These are phyloP conservation scores for Silurus meridionalis DNA, from an alignment of 2,113 vertebrate species.

Conservation along the genomic window DNA sequence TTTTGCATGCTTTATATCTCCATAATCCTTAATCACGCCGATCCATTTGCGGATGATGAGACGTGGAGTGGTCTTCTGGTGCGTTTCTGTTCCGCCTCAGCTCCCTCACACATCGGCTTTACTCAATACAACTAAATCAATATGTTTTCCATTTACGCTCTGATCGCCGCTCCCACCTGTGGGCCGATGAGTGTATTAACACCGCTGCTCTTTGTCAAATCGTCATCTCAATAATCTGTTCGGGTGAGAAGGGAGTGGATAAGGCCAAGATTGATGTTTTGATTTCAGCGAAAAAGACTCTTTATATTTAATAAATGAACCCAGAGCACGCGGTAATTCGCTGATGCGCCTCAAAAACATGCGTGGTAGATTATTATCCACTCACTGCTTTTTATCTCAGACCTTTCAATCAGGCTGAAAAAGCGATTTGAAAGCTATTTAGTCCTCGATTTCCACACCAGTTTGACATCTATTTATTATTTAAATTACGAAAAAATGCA, in stretches of 20 bases:
- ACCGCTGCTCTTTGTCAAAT: slow-evolving; percentile 22
- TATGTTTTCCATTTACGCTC: slow-evolving; percentile 45
- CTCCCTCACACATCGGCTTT: slow-evolving; percentile 30
- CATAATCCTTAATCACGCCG: slow-evolving; percentile 32
- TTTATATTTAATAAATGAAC: slow-evolving; percentile 29
- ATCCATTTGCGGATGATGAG: slow-evolving; percentile 33
- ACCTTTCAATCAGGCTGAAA: slow-evolving; percentile 7
- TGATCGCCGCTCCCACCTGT: slow-evolving; percentile 29
- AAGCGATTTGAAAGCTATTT: background rate
- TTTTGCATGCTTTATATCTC: slow-evolving; percentile 19
- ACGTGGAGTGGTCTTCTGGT: slow-evolving; percentile 15
- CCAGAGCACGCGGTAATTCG: background rate
- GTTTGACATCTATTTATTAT: background rate
- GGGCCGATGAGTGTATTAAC: slow-evolving; percentile 28
- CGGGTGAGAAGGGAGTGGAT: background rate
- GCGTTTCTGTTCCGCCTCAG: slow-evolving; percentile 8
- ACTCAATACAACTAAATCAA: slow-evolving; percentile 49
- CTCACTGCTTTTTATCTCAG: slow-evolving; percentile 27
- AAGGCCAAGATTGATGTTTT: slow-evolving; percentile 45
- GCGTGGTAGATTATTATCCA: background rate
- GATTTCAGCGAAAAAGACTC: slow-evolving; percentile 34
- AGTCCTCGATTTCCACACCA: no score
- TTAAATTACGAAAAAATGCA: background rate
- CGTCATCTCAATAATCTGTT: slow-evolving; percentile 28
- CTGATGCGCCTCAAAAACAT: background rate